Base-by-base conservation (phyloP, 2,797 vertebrate species). In the Telmatherina bonti region DNA sequence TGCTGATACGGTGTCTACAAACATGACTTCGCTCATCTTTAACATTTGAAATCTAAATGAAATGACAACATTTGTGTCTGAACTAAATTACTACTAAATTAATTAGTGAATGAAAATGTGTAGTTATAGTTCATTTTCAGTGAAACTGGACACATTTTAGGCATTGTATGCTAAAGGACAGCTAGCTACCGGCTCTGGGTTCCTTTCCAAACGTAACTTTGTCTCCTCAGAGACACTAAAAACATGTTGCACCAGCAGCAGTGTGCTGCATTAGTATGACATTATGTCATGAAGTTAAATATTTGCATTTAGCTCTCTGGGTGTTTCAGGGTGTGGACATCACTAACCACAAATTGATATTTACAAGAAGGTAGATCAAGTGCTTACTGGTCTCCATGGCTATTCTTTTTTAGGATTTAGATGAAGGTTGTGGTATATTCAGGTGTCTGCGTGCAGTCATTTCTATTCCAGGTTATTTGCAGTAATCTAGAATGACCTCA, bases 321-420 rank as follows among this genome's bases (percentile, higher is more conserved):
- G 81, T 78, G 82, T 88, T 90, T 86, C 67, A 87, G 87, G 89
- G 89, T 74, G 88, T 88, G 89, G 81, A 38, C 81, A 73, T 71
- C 73, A 74, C 72, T 47, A 66, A 85, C 89, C 89, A 74, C 90
- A 83, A 91, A 91, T 88, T 87, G 86, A 91, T 93, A 92, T 91
- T 92, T 93, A 90, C 85, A 83, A 75, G 70, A 78, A 80, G 76
- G 59, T 22, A 79, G 83, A 82, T 89, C 55, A 89, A 88, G 72
- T 69, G 66, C 85, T 81, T 75, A 86, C 66, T 82, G 82, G 79
- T 82, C 78, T 85, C 72, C 72, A 74, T 52, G 54, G 74, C 54
- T 67, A 81, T 87, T 86, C 78, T 91, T 87, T 87, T 88, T 90
- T 38, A 89, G 83, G 78, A 71, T 87, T 74, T 64, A 67, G 64